Evolutionary conservation across 2,113 vertebrate species (phyloP), one percentile per base, ranked within the genome.

Genomic region (Coracopsis vasa): DNA sequence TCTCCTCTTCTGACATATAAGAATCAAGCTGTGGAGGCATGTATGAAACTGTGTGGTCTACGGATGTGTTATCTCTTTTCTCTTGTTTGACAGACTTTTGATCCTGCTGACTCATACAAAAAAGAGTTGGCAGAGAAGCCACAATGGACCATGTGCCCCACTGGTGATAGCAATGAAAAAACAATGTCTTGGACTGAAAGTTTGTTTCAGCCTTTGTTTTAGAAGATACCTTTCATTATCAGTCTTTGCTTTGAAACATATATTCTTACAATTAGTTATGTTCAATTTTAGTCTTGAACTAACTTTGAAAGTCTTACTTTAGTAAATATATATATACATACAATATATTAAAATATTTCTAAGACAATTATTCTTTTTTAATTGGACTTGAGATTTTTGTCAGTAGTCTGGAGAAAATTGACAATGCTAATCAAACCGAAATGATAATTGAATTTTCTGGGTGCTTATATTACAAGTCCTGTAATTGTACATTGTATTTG

Each of bases 151-250:
- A 37, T 94, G 94, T 91, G 95, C 86, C 93, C 51, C 74, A 67
- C 70, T 89, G 39, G 67, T 93, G 94, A 96, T 93, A 96, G 86
- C 90, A 91, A 53, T 80, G 90, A 94, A 97, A 96, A 96, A 95
- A 91, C 81, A 95, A 81, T 95, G 86, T 74, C 66, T 97, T 91
- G 88, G 86, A 77, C 85, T 74, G 50, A 85, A 97, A 88, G 29
- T 84, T 92, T 95, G 33, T 73, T 96, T 92, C 44, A 92, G 62
- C 27, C 56, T 91, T 97, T 96, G 81, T 93, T 91, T 92, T 87
- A 92, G 79, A 74, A 94, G 90, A 96, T 91, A 96, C 67, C 58
- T 96, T 91, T 94, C 80, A 28, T 95, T 95, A 96, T 95, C 91
- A 86, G 83, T 77, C 58, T 74, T 70, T 53, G 41, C 61, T 95